Base-by-base conservation (phyloP, 2,113 vertebrate genomes). In the Seriola aureovittata region DNA sequence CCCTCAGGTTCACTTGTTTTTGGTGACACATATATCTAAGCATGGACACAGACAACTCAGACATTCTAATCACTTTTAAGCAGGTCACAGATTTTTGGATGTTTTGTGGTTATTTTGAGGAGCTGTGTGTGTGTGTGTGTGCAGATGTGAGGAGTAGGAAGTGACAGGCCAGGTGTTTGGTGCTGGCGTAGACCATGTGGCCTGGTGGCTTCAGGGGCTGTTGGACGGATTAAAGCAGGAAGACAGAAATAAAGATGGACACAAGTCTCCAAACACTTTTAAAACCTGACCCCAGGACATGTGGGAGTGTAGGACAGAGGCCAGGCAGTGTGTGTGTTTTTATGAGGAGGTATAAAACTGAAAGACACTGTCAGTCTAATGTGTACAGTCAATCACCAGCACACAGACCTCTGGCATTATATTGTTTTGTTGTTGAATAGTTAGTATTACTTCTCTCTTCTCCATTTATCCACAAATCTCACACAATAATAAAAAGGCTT, bases 201-300 rank as follows among this genome's bases (percentile, higher is more conserved):
- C 46, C 48, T n/a, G 10, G 3, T 70, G 62, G 62, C 68, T 81
- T 65, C 54, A 17, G 54, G 64, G 70, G 40, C 54, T 62, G 36
- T 5, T 44, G 59, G 66, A 64, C 19, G 29, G 36, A 52, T 48
- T 23, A 75, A 64, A 7, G 63, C 32, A 32, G 48, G 29, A 19
- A 50, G 69, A 60, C 40, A 34, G 38, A 81, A 62, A 66, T 63
- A 58, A 62, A 62, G 11, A 71, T 9, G 5, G 78, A 78, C 87
- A 75, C 34, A 10, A 54, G 50, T 83, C 64, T 57, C 3, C 50
- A n/a, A 21, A 54, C 79, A 86, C 77, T 38, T 85, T 36, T 14
- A 16, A 50, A 75, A 46, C 8, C 10, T 63, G 48, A 58, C 66
- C 46, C 14, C 76, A 34, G 67, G 81, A 46, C 42, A 60, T 52